Evolutionary conservation across 2,113 vertebrate genomes (phyloP).

Genomic region (Toxotes jaculatrix): DNA sequence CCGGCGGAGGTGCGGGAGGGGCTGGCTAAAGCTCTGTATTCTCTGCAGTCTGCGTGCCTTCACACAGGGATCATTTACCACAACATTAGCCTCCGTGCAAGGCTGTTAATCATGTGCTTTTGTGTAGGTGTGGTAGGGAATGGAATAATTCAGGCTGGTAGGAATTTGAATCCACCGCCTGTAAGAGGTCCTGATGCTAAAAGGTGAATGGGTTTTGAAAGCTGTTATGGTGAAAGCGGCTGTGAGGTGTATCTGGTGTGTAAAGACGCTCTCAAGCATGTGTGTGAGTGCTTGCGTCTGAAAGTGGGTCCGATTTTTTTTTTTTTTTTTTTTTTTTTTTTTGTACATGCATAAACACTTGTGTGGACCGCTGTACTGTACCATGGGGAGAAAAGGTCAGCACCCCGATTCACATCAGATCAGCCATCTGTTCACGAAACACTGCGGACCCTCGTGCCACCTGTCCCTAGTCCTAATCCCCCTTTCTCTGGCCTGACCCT

Average conservation of each 20-base stretch:
- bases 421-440: constrained; percentile 76
- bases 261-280: constrained; percentile 11
- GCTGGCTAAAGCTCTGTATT: constrained; percentile 33
- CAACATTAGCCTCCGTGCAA: constrained; percentile 61
- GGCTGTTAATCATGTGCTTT: constrained; percentile 66
- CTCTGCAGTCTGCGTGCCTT: constrained; percentile 65
- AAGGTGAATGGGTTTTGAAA: constrained; percentile 22
- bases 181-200: constrained; percentile 9
- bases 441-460: constrained; percentile 56
- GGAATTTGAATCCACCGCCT: constrained; percentile 3
- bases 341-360: constrained; percentile 40
- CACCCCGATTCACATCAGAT: constrained; percentile 56
- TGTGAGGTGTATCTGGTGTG: constrained; percentile 35
- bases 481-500: constrained; percentile 64
- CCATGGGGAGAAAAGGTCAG: constrained; percentile 70
- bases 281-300: neutral
- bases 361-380: constrained; percentile 52
- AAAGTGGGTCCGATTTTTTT: constrained; percentile 16
- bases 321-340: constrained; percentile 23
- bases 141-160: constrained; percentile 14
- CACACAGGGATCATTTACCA: constrained; percentile 76
- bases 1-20: constrained; percentile 39
- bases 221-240: constrained; percentile 23
- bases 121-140: constrained; percentile 54
- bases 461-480: constrained; percentile 69